Evolutionary conservation across 2,888 invertebrate genomes (phyloP).

Genomic region (Aporophyla nigra): DNA sequence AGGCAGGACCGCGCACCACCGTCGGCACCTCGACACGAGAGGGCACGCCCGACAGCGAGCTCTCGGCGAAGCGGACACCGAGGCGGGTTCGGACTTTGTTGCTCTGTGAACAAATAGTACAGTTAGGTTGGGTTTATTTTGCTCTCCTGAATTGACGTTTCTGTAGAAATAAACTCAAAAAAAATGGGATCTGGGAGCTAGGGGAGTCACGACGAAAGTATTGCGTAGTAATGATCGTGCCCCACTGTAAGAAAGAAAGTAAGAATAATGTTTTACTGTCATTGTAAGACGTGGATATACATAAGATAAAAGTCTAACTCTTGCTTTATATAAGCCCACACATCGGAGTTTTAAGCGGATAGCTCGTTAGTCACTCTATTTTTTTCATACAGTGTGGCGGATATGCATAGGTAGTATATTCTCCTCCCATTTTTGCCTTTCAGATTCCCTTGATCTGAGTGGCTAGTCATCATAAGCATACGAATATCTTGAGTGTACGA

Average conservation of each 20-base stretch:
- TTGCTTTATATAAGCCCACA: background rate
- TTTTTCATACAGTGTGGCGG: background rate
- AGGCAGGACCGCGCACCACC: slow-evolving; percentile 79
- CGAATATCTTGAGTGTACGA: too few relatives aligned
- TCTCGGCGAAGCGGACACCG: slow-evolving; percentile 86
- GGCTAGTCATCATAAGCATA: too few relatives aligned
- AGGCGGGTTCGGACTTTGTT: slow-evolving; percentile 74
- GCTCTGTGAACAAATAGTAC: slow-evolving; percentile 39
- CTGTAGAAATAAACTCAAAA: background rate
- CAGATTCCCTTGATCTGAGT: too few relatives aligned
- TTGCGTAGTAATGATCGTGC: too few relatives aligned
- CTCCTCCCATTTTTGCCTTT: too few relatives aligned
- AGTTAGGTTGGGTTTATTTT: background rate
- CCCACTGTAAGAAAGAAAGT: background rate
- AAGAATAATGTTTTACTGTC: background rate
- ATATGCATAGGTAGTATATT: too few relatives aligned
- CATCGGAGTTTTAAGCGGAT: background rate
- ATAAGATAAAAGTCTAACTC: background rate
- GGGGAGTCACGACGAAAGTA: too few relatives aligned
- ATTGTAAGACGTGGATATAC: background rate
- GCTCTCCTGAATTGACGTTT: background rate
- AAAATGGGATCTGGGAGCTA: background rate
- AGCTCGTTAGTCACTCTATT: background rate
- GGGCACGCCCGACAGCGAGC: slow-evolving; percentile 77
- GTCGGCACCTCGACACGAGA: slow-evolving; percentile 71